A percentile compares a stretch with the other conserved stretches of the same genome.
These are phyloP conservation scores for Sphinx pinastri DNA, from an alignment of 2,888 invertebrate genomes.

Conservation along the genomic window DNA sequence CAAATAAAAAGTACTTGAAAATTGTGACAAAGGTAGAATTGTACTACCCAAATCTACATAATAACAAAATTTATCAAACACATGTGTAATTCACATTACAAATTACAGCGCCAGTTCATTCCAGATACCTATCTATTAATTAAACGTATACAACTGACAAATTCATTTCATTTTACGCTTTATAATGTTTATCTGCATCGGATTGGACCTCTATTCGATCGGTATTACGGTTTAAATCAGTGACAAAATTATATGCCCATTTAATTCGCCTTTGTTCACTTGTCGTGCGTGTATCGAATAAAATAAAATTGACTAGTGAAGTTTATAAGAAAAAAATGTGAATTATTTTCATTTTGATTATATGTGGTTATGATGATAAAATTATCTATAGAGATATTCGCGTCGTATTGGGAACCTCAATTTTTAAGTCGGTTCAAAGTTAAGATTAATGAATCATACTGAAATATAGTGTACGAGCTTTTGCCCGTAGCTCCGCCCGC, in stretches of 20 bases:
- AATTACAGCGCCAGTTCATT: slow-evolving; percentile 13
- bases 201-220: slow-evolving; percentile 28
- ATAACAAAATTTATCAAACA: background rate
- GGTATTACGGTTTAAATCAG: slow-evolving; percentile 18
- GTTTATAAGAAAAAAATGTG: background rate
- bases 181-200: slow-evolving; percentile 28
- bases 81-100: background rate
- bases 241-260: slow-evolving; percentile 20
- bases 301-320: slow-evolving; percentile 5
- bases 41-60: too few species aligned
- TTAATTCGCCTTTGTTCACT: slow-evolving; percentile 17
- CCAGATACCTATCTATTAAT: slow-evolving; percentile 32
- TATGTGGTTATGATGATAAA: too few species aligned
- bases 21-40: too few species aligned
- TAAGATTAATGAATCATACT: too few species aligned
- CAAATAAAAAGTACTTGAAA: too few species aligned
- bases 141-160: slow-evolving; percentile 35
- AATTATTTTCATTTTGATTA: background rate
- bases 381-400: too few species aligned
- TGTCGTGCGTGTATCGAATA: background rate
- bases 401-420: too few species aligned
- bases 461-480: too few species aligned
- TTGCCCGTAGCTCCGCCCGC: too few species aligned
- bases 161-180: slow-evolving; percentile 31
- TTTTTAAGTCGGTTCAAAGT: too few species aligned